These are phyloP conservation scores for Plectropomus leopardus DNA, from an alignment of 2,113 vertebrate genomes.

Conservation along the genomic window DNA sequence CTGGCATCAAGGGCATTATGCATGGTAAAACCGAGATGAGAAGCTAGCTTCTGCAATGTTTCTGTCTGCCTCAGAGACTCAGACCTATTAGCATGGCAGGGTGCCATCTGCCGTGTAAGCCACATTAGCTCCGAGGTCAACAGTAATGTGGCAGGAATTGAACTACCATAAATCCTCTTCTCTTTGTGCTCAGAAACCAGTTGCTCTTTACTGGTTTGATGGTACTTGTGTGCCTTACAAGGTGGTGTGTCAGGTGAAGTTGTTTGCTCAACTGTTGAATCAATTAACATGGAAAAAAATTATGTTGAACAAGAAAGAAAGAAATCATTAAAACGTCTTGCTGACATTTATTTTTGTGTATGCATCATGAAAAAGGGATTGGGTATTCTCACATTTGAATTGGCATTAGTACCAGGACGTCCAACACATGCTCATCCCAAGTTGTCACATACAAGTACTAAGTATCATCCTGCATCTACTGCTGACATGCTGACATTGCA, in stretches of 20 bases:
- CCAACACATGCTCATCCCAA: too few relatives aligned
- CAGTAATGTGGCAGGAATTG: conserved; percentile 55
- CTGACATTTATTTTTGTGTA: neutral
- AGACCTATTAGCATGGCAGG: conserved; percentile 66
- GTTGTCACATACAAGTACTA: too few relatives aligned
- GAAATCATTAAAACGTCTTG: neutral
- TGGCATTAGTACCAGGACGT: too few relatives aligned
- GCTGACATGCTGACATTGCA: too few relatives aligned
- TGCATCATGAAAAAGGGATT: too few relatives aligned
- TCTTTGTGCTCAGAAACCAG: conserved; percentile 44
- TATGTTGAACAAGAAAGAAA: neutral
- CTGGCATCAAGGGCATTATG: conserved; percentile 54
- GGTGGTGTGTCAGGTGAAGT: neutral
- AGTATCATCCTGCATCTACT: too few relatives aligned
- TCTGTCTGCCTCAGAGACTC: conserved; percentile 52
- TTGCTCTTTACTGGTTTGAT: conserved; percentile 36
- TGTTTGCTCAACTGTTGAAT: conserved; percentile 11
- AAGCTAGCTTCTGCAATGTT: conserved; percentile 53
- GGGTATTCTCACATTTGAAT: too few relatives aligned
- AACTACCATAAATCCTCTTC: conserved; percentile 67
- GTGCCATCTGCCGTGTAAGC: conserved; percentile 71
- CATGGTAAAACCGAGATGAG: conserved; percentile 56
- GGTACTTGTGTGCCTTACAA: neutral
- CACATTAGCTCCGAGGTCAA: conserved; percentile 72
- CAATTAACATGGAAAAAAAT: neutral